These are phyloP conservation scores for Lethenteron camtschaticum DNA, from an alignment of 2,113 vertebrate genomes.

Conservation along the genomic window DNA sequence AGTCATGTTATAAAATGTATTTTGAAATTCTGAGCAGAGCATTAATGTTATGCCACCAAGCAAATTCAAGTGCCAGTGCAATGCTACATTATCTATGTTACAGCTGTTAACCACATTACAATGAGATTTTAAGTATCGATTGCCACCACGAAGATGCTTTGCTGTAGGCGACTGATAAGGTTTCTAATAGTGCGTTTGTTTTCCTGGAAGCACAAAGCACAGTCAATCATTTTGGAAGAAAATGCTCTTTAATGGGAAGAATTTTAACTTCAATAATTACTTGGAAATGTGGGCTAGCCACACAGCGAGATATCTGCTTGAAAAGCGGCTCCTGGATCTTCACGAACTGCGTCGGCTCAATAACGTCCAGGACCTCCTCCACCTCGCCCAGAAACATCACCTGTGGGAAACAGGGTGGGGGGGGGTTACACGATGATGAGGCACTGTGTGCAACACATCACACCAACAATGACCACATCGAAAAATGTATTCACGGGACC, in stretches of 20 bases:
- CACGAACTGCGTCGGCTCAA: conserved; percentile 91
- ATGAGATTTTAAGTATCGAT: too few relatives aligned
- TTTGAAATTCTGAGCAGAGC: background rate
- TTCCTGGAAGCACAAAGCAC: too few relatives aligned
- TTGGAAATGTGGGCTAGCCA: conserved; percentile 90
- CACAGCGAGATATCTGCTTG: conserved; percentile 84
- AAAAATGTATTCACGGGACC: background rate
- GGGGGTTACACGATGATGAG: background rate
- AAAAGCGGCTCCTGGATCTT: conserved; percentile 91
- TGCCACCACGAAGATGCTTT: too few relatives aligned
- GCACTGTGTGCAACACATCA: too few relatives aligned
- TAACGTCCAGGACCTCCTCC: conserved; percentile 93
- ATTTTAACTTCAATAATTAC: too few relatives aligned
- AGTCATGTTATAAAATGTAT: background rate
- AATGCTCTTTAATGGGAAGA: too few relatives aligned
- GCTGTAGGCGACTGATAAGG: too few relatives aligned
- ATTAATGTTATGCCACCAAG: background rate
- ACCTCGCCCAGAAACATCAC: conserved; percentile 98
- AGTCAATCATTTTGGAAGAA: too few relatives aligned
- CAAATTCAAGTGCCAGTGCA: background rate
- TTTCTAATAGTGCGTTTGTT: too few relatives aligned
- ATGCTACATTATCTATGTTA: background rate
- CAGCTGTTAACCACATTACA: too few relatives aligned
- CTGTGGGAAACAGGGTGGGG: conserved; percentile 21
- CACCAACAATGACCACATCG: too few relatives aligned